Conservation (phyloP, 2,888 invertebrate species). For the Diploptera punctata region DNA sequence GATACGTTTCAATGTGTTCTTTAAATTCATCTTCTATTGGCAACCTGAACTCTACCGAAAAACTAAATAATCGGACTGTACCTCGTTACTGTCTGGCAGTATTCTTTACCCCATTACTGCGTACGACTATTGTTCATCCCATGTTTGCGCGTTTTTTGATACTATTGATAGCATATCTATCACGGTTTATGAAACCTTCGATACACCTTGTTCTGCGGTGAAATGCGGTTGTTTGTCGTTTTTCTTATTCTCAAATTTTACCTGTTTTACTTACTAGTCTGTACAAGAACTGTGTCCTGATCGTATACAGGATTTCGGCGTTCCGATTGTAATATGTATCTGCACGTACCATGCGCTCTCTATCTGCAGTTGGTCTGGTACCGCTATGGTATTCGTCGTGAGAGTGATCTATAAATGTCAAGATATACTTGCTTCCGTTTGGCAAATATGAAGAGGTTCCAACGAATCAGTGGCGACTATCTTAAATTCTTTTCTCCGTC, state of each 20-base stretch:
- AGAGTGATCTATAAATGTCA: constrained; percentile 43
- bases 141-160: not conserved
- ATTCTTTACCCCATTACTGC: not conserved
- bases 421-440: constrained; percentile 43
- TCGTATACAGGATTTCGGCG: constrained; percentile 43
- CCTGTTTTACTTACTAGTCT: constrained; percentile 36
- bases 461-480: constrained; percentile 39
- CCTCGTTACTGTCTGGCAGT: not conserved
- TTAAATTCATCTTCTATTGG: not conserved
- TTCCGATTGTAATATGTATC: constrained; percentile 41
- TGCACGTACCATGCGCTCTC: constrained; percentile 39
- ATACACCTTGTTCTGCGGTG: constrained; percentile 26
- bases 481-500: not conserved
- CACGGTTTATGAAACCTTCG: not conserved
- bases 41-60: not conserved
- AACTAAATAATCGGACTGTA: not conserved
- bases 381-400: constrained; percentile 44
- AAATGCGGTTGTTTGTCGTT: constrained; percentile 17
- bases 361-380: constrained; percentile 44
- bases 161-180: not conserved
- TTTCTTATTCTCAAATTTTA: constrained; percentile 13
- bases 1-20: no score
- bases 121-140: not conserved
- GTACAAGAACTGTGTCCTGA: constrained; percentile 44
- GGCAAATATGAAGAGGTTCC: constrained; percentile 42